Evolutionary conservation across 2,113 vertebrate genomes (phyloP), one percentile per base, ranked within the genome.

Genomic region (Hippocampus comes): DNA sequence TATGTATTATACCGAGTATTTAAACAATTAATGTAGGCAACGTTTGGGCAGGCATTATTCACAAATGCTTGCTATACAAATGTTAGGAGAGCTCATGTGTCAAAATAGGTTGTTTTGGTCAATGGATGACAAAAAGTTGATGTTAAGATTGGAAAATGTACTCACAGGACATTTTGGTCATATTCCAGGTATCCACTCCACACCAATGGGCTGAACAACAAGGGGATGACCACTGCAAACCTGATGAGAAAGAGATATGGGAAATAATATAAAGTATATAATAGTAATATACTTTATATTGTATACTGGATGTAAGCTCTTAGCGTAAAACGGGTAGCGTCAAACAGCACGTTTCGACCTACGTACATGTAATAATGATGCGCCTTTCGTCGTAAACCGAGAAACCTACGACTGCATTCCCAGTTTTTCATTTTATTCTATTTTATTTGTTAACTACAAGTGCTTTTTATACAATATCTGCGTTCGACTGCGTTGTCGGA

Each of bases 81-180:
- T 46, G 43, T 11, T 46, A 14, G 3, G 43, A 46, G n/a, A 14
- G 59, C 17, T 15, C 23, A 11, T 27, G 5, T 14, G 27, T 61
- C 59, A 61, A 25, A 27, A 43, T 64, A 64, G 21, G 5, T 64
- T 30, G 9, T 21, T 65, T n/a, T n/a, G 17, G 17, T 5, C 34
- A 46, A 46, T 14, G n/a, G 41, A 46, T 4, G 7, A 9, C 23
- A 41, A 41, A 66, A 15, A 14, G 27, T 21, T 53, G 17, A 53
- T 51, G 11, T 55, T 18, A n/a, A 14, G 48, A 55, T 12, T 34
- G 17, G 20, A 20, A 23, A 38, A 17, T 12, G 5, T 68, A 12
- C 92, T 92, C 78, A 94, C 92, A 89, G 65, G 75, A 89, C 84
- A 79, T 90, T 78, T 80, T 94, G 93, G 72, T 94, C 85, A 51